Evolutionary conservation across 2,797 vertebrate genomes (phyloP).

Genomic region (Anguilla megastoma): DNA sequence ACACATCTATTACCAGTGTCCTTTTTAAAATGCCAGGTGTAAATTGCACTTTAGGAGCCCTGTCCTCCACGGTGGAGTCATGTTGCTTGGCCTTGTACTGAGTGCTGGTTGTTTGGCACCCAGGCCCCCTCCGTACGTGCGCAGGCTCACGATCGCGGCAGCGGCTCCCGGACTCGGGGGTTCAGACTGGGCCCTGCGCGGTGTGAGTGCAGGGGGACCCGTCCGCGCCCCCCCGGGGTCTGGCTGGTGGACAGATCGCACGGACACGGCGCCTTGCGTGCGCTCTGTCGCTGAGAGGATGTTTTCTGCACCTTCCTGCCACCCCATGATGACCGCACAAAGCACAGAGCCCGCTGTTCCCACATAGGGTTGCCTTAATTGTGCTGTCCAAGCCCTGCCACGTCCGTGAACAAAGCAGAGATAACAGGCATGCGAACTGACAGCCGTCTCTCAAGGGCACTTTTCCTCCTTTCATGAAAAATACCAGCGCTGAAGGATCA

Average conservation of each 20-base stretch:
- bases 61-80: background rate
- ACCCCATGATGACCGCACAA: background rate
- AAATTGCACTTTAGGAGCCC: background rate
- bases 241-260: background rate
- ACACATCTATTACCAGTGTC: constrained; percentile 71
- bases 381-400: background rate
- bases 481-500: too few species aligned
- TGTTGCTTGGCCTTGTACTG: background rate
- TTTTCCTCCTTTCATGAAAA: background rate
- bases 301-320: background rate
- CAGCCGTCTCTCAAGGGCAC: background rate
- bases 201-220: background rate
- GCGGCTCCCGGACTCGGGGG: background rate
- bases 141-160: background rate
- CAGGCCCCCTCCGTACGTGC: too few species aligned
- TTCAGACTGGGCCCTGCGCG: background rate
- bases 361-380: background rate
- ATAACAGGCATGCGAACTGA: background rate
- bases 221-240: background rate
- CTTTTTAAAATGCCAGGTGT: constrained; percentile 62
- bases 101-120: background rate
- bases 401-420: background rate
- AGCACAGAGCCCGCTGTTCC: background rate
- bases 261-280: background rate
- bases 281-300: background rate